Conservation (phyloP, 2,888 invertebrate species). For the Melanargia galathea region DNA sequence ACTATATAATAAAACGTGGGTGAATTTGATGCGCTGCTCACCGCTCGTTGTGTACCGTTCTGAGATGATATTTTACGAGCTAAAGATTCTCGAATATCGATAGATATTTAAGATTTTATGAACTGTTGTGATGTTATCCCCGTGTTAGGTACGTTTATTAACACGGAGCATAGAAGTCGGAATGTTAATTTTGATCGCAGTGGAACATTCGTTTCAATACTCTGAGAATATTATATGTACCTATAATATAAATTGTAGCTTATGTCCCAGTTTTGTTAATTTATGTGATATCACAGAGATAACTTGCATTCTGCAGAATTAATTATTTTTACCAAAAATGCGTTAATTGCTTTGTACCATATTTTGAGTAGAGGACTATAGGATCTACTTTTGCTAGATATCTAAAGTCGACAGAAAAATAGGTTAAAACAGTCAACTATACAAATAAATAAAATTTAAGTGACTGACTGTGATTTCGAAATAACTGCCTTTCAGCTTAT, state of each 20-base stretch:
- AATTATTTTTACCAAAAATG: too few relatives aligned
- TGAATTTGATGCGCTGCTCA: slow-evolving; percentile 22
- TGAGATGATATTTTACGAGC: slow-evolving; percentile 18
- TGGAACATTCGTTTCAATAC: not conserved
- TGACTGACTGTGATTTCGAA: too few relatives aligned
- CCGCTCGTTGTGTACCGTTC: slow-evolving; percentile 14
- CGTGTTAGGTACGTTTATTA: not conserved
- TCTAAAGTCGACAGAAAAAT: too few relatives aligned
- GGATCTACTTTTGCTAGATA: too few relatives aligned
- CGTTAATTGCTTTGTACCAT: too few relatives aligned
- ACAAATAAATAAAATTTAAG: too few relatives aligned
- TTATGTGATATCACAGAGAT: too few relatives aligned
- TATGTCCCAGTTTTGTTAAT: not conserved
- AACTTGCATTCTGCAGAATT: too few relatives aligned
- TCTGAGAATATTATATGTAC: not conserved
- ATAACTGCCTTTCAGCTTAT: too few relatives aligned
- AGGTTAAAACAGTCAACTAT: too few relatives aligned
- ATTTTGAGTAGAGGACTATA: too few relatives aligned
- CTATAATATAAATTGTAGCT: too few relatives aligned
- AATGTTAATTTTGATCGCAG: slow-evolving; percentile 5
- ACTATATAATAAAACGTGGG: slow-evolving; percentile 24
- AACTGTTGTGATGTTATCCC: slow-evolving; percentile 21
- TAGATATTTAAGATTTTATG: slow-evolving; percentile 16
- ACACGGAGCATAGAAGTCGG: not conserved
- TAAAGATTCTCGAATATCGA: slow-evolving; percentile 17